Conservation (phyloP, 2,113 vertebrate genomes). For the Amazona vittata region DNA sequence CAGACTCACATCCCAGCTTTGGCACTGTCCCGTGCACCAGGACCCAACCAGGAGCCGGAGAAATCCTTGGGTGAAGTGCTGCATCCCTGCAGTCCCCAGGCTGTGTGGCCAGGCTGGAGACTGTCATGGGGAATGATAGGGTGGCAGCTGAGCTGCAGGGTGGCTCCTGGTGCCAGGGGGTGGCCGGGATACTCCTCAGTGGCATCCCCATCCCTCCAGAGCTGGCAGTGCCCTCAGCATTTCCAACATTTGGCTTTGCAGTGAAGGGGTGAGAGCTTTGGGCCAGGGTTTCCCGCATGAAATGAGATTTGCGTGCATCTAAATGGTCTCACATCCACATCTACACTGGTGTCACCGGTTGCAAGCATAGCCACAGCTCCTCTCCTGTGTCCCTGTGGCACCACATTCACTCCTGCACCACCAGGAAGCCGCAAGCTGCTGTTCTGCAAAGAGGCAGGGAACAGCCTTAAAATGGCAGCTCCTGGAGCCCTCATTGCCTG, state of each 20-base stretch:
- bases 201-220: background rate
- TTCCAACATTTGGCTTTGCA: background rate
- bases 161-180: fast-evolving
- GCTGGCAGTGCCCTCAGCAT: background rate
- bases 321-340: fast-evolving
- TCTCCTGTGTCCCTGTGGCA: background rate
- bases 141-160: background rate
- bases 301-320: background rate
- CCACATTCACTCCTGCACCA: fast-evolving
- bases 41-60: fast-evolving
- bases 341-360: background rate
- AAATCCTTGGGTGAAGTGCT: background rate
- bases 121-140: background rate
- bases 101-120: fast-evolving
- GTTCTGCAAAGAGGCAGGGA: background rate
- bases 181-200: too few species aligned
- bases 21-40: background rate
- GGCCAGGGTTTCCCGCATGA: background rate
- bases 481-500: background rate
- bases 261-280: background rate
- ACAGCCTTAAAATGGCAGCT: background rate
- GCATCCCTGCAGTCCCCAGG: background rate
- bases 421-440: fast-evolving
- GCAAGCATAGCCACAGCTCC: background rate
- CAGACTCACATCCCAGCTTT: background rate